phyloP scores from a whole-genome alignment of 2,888 invertebrate species.

The Tuberolachnus salignus region DNA sequence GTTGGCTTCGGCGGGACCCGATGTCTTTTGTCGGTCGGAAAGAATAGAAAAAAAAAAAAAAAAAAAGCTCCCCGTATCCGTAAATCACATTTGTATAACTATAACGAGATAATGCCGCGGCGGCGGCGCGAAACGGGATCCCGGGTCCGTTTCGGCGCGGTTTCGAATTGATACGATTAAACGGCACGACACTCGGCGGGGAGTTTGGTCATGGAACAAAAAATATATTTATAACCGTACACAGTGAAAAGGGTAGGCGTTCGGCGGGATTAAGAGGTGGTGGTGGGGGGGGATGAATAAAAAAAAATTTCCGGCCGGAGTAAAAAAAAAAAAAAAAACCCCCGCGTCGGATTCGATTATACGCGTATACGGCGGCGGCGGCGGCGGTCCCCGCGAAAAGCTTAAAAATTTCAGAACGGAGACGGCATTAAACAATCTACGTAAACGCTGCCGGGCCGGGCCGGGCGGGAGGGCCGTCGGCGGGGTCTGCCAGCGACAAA shows the following conservation, averaged over 20 bases:
- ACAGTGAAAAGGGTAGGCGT: neutral
- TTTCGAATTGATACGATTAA: slow-evolving; percentile 49
- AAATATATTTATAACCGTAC: no score
- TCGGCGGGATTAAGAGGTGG: slow-evolving; percentile 10
- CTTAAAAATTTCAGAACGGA: slow-evolving; percentile 26
- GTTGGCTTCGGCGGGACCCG: neutral
- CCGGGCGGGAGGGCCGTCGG: neutral
- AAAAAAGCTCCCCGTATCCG: neutral
- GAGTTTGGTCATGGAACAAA: neutral
- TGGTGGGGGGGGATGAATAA: neutral
- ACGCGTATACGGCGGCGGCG: no score
- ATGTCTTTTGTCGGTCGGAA: slow-evolving; percentile 19
- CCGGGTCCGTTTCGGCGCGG: neutral
- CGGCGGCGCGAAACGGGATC: slow-evolving; percentile 28
- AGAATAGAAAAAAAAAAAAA: neutral
- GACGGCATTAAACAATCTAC: neutral
- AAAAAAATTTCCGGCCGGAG: neutral
- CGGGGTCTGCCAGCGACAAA: slow-evolving; percentile 33
- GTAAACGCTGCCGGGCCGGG: no score
- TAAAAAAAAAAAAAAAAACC: no score
- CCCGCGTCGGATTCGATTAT: slow-evolving; percentile 47
- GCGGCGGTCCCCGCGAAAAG: slow-evolving; percentile 10
- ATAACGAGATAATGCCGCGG: neutral
- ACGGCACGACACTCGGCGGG: neutral
- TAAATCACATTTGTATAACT: slow-evolving; percentile 2